These are phyloP conservation scores for Thaumatotibia leucotreta DNA, from an alignment of 1,140 invertebrate species.

Conservation along the genomic window DNA sequence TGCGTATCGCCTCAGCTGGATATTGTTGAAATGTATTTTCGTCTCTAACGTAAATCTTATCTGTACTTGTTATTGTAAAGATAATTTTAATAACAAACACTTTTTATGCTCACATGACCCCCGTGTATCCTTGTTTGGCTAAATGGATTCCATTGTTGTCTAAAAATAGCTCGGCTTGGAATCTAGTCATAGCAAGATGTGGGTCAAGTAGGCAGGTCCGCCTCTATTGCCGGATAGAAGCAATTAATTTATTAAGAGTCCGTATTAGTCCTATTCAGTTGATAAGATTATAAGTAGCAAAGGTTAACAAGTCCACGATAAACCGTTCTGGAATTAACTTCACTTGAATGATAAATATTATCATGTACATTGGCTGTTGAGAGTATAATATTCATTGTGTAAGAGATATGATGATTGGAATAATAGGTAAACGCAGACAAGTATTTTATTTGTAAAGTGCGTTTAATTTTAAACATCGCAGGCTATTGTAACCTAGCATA, in stretches of 20 bases:
- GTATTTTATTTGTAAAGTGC: too few relatives aligned
- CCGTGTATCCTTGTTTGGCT: background rate
- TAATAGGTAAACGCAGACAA: too few relatives aligned
- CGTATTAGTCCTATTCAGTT: background rate
- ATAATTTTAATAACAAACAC: background rate
- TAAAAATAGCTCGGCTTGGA: background rate
- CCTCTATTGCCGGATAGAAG: background rate
- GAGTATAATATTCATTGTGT: too few relatives aligned
- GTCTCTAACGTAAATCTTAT: background rate
- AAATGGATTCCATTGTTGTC: constrained; percentile 1
- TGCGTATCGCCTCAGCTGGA: too few relatives aligned
- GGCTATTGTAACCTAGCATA: too few relatives aligned
- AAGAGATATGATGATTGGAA: too few relatives aligned
- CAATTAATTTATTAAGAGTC: background rate
- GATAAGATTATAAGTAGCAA: background rate
- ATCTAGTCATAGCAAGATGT: background rate
- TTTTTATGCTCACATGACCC: background rate
- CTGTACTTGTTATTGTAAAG: background rate
- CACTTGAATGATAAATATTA: too few relatives aligned
- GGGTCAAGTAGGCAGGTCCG: background rate
- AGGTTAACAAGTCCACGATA: background rate
- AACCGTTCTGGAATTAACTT: too few relatives aligned
- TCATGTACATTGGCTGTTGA: too few relatives aligned
- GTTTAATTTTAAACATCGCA: too few relatives aligned
- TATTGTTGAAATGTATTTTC: background rate